These are phyloP conservation scores for Parnassius orleans DNA, from an alignment of 2,888 invertebrate genomes.

Conservation along the genomic window DNA sequence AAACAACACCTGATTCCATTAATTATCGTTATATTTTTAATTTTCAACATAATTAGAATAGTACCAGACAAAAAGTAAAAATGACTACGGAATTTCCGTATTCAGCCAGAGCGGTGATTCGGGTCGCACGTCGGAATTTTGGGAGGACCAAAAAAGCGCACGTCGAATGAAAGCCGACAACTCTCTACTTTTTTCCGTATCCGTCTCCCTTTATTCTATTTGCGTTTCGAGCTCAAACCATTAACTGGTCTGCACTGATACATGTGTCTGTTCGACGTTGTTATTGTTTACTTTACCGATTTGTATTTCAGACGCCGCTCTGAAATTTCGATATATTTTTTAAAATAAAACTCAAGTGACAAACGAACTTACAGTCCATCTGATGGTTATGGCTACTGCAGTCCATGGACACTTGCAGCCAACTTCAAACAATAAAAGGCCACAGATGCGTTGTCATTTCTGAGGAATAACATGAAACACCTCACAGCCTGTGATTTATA, in stretches of 20 bases:
- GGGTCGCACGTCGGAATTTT: slow-evolving; percentile 39
- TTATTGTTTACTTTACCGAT: slow-evolving; percentile 8
- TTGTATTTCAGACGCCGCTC: neutral
- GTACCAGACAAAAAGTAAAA: slow-evolving; percentile 28
- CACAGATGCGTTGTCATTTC: too few relatives aligned
- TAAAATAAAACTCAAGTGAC: too few relatives aligned
- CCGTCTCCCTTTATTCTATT: slow-evolving; percentile 34
- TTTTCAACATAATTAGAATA: too few relatives aligned
- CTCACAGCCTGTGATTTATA: too few relatives aligned
- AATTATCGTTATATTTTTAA: too few relatives aligned
- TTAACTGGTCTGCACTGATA: slow-evolving; percentile 30
- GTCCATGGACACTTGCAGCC: too few relatives aligned
- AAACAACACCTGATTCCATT: too few relatives aligned
- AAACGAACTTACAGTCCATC: too few relatives aligned
- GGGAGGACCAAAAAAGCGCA: slow-evolving; percentile 40
- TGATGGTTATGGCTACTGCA: too few relatives aligned
- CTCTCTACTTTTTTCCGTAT: slow-evolving; percentile 41
- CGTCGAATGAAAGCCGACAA: slow-evolving; percentile 57
- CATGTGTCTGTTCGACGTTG: slow-evolving; percentile 20
- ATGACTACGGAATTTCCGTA: slow-evolving; percentile 41
- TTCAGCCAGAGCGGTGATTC: slow-evolving; percentile 45
- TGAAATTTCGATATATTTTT: neutral
- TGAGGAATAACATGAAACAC: too few relatives aligned
- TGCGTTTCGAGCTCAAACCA: slow-evolving; percentile 42
- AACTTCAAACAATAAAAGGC: too few relatives aligned